Conservation (phyloP, 2,888 invertebrate species). For the Drepanosiphum platanoidis region DNA sequence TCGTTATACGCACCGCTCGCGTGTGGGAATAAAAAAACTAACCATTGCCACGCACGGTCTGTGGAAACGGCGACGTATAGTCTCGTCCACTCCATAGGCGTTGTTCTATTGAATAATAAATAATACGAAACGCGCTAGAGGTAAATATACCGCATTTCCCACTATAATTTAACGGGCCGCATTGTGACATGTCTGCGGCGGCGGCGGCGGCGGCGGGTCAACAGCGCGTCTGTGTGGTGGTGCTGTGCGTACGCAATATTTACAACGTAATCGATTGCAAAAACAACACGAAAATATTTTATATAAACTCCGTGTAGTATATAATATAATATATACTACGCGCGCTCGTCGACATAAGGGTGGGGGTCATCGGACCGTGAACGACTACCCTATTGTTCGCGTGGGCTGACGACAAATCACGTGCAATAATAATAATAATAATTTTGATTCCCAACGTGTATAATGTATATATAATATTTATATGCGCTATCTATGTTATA, state of each 20-base stretch:
- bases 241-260: constrained; percentile 32
- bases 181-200: constrained; percentile 46
- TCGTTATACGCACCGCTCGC: background rate
- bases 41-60: constrained; percentile 42
- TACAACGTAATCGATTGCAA: constrained; percentile 34
- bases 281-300: constrained; percentile 38
- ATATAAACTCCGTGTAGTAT: background rate
- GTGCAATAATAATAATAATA: background rate
- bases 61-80: constrained; percentile 2
- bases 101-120: constrained; percentile 61
- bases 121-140: constrained; percentile 48
- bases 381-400: constrained; percentile 28
- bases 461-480: background rate
- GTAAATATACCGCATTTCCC: constrained; percentile 57
- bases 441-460: background rate
- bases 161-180: constrained; percentile 55
- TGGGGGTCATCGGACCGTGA: constrained; percentile 35
- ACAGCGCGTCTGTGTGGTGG: too few relatives aligned
- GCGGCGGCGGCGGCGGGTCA: too few relatives aligned
- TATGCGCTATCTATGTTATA: background rate
- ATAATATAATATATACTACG: background rate
- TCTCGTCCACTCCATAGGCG: constrained; percentile 54
- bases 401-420: constrained; percentile 19
- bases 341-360: background rate
- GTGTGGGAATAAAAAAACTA: constrained; percentile 46